These are phyloP conservation scores for Peromyscus leucopus DNA, from an alignment of 2,113 vertebrate species.

Conservation along the genomic window DNA sequence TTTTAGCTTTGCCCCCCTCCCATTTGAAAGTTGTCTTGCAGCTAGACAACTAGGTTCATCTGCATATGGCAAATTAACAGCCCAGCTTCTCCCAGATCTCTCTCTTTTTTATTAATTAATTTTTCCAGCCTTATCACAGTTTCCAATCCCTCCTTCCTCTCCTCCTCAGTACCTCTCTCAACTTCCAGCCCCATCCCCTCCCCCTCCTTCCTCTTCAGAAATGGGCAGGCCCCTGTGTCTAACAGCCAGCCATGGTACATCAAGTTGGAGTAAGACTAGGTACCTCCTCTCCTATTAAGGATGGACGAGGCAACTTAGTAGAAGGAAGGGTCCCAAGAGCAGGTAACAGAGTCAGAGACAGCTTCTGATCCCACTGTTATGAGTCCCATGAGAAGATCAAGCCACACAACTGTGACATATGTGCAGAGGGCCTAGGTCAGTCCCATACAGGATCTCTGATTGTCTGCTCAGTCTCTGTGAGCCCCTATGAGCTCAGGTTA, in stretches of 20 bases:
- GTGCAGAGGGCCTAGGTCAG: background rate
- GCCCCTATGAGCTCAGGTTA: background rate
- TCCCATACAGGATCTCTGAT: background rate
- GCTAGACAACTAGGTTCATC: slow-evolving; percentile 63
- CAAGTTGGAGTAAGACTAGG: background rate
- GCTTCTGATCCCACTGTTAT: background rate
- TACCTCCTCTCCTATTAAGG: background rate
- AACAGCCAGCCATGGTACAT: background rate
- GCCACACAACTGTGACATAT: background rate
- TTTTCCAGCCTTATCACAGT: background rate
- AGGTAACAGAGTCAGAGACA: background rate
- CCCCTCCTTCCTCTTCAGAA: background rate
- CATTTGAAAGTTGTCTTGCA: slow-evolving; percentile 48
- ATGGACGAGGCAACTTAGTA: background rate
- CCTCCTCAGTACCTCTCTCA: background rate
- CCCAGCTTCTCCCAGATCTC: slow-evolving; percentile 54
- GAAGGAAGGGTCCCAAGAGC: background rate
- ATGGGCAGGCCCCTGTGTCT: background rate
- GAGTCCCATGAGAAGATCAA: background rate
- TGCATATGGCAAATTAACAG: slow-evolving; percentile 34
- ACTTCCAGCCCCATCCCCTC: background rate
- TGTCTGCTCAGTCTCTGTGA: background rate
- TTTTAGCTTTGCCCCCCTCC: slow-evolving; percentile 50
- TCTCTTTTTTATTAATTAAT: background rate
- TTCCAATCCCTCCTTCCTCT: background rate